Percentiles rank a stretch among this genome's conserved stretches.
phyloP scores from a whole-genome alignment of 2,888 invertebrate species.

The Buathra laborator region DNA sequence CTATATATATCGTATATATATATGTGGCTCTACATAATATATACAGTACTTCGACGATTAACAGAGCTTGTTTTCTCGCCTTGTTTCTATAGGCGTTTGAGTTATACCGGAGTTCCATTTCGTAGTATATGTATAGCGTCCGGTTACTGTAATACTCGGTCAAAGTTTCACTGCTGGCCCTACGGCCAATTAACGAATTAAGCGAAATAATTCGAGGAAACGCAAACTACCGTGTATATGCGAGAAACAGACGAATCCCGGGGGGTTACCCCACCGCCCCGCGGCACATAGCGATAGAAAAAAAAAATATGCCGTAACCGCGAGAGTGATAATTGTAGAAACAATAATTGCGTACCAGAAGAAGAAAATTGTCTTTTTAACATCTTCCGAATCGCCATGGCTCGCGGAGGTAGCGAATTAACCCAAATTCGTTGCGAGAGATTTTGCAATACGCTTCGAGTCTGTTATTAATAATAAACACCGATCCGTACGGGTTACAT shows the following conservation, averaged over 20 bases:
- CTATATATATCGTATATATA: slow-evolving; percentile 14
- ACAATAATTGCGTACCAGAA: slow-evolving; percentile 19
- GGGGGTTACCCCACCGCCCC: too few species aligned
- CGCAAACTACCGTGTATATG: neutral
- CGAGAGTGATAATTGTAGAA: neutral
- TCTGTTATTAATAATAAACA: slow-evolving; percentile 34
- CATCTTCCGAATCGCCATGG: neutral
- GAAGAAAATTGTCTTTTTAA: neutral
- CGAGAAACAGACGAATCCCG: neutral
- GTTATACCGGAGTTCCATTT: slow-evolving; percentile 15
- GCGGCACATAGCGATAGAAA: too few species aligned
- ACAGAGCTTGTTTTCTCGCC: slow-evolving; percentile 15
- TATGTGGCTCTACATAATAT: slow-evolving; percentile 4
- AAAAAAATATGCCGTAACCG: too few species aligned
- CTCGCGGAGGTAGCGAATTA: slow-evolving; percentile 19
- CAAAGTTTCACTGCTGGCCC: slow-evolving; percentile 13
- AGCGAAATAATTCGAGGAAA: slow-evolving; percentile 18
- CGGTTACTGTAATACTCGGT: slow-evolving; percentile 15
- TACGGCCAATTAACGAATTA: slow-evolving; percentile 42
- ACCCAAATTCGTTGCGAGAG: slow-evolving; percentile 36
- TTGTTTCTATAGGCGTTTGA: neutral
- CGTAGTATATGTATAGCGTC: neutral
- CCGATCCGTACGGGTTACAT: neutral
- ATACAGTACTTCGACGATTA: slow-evolving; percentile 12
- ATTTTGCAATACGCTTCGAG: neutral